A percentile compares a stretch with the other conserved stretches of the same genome.
Conservation (phyloP, 1,140 invertebrate species). For the Lethocerus indicus region DNA sequence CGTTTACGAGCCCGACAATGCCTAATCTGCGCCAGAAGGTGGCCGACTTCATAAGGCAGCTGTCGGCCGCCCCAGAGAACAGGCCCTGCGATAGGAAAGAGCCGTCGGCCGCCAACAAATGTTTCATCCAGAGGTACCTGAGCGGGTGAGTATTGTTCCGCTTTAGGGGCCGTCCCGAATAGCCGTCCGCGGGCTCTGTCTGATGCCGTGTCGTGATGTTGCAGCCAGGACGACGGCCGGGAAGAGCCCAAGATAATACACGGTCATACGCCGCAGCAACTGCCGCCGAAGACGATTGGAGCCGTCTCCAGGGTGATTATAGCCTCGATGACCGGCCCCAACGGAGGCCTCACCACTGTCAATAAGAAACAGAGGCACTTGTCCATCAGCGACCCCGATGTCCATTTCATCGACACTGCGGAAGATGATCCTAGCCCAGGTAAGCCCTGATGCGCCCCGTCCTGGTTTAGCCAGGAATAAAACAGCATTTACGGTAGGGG, state of each 20-base stretch:
- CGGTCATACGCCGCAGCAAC: slow-evolving; percentile 43
- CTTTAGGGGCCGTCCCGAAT: background rate
- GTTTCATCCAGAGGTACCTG: slow-evolving; percentile 54
- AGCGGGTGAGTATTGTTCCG: slow-evolving; percentile 37
- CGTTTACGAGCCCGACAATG: too few species aligned
- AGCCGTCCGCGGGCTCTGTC: background rate
- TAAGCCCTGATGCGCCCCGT: background rate
- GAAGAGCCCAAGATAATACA: slow-evolving; percentile 41
- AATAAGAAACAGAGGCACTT: slow-evolving; percentile 45
- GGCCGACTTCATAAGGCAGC: slow-evolving; percentile 51
- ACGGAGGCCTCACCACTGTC: slow-evolving; percentile 56
- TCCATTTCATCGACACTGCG: slow-evolving; percentile 55
- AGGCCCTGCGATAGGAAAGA: slow-evolving; percentile 27
- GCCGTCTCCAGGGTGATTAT: slow-evolving; percentile 27
- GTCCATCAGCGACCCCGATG: slow-evolving; percentile 45
- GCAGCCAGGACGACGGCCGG: slow-evolving; percentile 19
- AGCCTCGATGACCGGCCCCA: slow-evolving; percentile 55
- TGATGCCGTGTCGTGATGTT: background rate
- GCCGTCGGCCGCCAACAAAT: slow-evolving; percentile 35
- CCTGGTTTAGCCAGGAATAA: too few species aligned
- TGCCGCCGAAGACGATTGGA: slow-evolving; percentile 36
- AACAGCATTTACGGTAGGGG: too few species aligned
- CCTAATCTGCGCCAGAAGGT: slow-evolving; percentile 54
- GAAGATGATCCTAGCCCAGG: slow-evolving; percentile 25
- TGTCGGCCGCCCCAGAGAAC: slow-evolving; percentile 34